Evolutionary conservation across 1,140 invertebrate species (phyloP).

Genomic region (Bilobella aurantiaca): DNA sequence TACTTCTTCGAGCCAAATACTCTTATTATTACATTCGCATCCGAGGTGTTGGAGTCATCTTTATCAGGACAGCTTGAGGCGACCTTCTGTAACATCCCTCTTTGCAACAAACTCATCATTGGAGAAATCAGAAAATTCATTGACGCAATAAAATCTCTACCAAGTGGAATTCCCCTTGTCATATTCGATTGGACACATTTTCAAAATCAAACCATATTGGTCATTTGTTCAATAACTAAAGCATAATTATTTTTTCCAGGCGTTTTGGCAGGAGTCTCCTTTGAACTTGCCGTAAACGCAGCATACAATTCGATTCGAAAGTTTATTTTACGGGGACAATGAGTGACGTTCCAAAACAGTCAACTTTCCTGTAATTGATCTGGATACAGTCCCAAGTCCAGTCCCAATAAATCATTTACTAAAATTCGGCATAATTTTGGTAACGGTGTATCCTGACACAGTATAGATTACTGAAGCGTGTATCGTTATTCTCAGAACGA

Average conservation of each 20-base stretch:
- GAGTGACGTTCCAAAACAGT: neutral
- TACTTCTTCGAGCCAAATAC: neutral
- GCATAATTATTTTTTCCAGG: neutral
- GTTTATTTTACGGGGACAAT: neutral
- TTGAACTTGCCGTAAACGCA: neutral
- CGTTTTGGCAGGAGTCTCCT: neutral
- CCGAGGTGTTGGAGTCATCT: neutral
- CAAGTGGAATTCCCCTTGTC: neutral
- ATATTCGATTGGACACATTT: neutral
- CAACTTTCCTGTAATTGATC: too few relatives aligned
- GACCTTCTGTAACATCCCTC: neutral
- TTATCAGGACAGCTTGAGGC: neutral
- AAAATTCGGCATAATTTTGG: too few relatives aligned
- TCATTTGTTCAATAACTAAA: neutral
- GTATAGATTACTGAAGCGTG: too few relatives aligned
- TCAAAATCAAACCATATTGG: neutral
- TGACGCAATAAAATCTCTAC: neutral
- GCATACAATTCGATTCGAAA: neutral
- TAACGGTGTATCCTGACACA: too few relatives aligned
- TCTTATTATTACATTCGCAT: neutral
- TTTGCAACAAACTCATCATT: neutral
- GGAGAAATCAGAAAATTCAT: neutral
- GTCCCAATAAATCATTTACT: too few relatives aligned
- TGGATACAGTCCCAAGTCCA: too few relatives aligned
- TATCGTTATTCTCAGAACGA: too few relatives aligned